Percentiles rank a stretch among this genome's conserved stretches.
These are phyloP conservation scores for Antedon bifida DNA, from an alignment of 35 echinoderm and acorn worm genomes.

Conservation along the genomic window DNA sequence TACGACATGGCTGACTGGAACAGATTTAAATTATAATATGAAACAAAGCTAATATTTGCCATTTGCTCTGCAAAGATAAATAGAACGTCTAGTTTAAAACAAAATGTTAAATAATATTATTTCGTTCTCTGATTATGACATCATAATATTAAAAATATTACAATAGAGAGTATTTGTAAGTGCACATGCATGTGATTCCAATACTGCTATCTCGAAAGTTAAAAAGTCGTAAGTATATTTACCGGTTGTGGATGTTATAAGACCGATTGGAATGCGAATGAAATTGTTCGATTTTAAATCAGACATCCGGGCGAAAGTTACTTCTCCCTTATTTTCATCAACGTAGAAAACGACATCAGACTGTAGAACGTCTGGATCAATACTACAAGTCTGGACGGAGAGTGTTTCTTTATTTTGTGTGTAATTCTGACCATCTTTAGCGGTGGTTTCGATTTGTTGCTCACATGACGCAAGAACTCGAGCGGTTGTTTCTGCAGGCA, in stretches of 20 bases:
- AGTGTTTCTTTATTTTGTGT: background rate
- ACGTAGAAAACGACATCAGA: background rate
- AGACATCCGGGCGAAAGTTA: background rate
- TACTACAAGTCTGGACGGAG: background rate
- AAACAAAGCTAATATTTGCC: background rate
- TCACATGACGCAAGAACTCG: background rate
- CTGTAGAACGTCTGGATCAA: background rate
- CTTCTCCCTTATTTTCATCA: background rate
- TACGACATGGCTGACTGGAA: background rate
- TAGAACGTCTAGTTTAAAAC: too few relatives aligned
- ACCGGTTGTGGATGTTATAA: background rate
- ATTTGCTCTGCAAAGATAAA: background rate
- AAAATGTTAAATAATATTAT: too few relatives aligned
- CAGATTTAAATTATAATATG: background rate
- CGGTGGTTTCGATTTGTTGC: background rate
- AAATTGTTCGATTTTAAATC: background rate
- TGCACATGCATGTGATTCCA: too few relatives aligned
- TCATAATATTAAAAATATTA: too few relatives aligned
- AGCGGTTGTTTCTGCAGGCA: background rate
- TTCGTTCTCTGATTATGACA: too few relatives aligned
- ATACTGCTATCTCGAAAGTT: too few relatives aligned
- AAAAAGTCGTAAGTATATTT: too few relatives aligned
- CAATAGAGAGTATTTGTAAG: too few relatives aligned
- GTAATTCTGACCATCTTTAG: background rate
- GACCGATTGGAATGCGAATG: background rate